Evolutionary conservation across 2,797 vertebrate species (phyloP).

Genomic region (Pampus argenteus): DNA sequence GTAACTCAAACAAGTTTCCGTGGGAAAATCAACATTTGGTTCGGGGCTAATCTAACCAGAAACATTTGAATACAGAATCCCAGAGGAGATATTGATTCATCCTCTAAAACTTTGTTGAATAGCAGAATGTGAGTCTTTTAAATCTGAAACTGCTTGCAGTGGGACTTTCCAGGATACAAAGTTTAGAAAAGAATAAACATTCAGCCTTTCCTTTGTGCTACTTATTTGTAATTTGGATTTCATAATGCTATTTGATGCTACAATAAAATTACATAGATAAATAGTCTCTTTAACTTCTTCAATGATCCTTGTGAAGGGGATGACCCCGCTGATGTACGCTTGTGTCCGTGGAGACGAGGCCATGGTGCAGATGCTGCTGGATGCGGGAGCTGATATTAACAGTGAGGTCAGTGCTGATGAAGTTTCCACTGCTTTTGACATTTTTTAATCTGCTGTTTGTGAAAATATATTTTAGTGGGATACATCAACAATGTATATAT

Average conservation of each 20-base stretch:
- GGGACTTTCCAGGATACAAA: constrained; percentile 10
- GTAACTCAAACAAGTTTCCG: constrained; percentile 33
- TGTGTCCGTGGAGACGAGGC: constrained; percentile 97
- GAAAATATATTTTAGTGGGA: background rate
- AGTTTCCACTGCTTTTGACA: constrained; percentile 24
- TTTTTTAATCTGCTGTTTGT: background rate
- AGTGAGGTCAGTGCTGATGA: constrained; percentile 90
- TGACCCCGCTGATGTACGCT: constrained; percentile 99
- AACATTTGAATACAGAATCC: constrained; percentile 22
- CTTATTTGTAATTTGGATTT: background rate
- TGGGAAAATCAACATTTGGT: constrained; percentile 44
- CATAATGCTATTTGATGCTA: background rate
- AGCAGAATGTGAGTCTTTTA: constrained; percentile 27
- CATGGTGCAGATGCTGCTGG: constrained; percentile 99
- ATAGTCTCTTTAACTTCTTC: background rate
- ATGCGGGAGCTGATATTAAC: constrained; percentile 97
- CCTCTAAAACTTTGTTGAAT: constrained; percentile 36
- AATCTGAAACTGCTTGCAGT: constrained; percentile 6
- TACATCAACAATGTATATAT: background rate
- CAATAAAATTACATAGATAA: background rate
- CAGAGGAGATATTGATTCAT: constrained; percentile 37
- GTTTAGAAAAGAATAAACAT: background rate
- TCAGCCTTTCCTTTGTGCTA: background rate
- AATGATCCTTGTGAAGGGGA: constrained; percentile 70
- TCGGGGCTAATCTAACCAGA: constrained; percentile 32